phyloP scores from a whole-genome alignment of 2,113 vertebrate species.

The Pseudorasbora parva region DNA sequence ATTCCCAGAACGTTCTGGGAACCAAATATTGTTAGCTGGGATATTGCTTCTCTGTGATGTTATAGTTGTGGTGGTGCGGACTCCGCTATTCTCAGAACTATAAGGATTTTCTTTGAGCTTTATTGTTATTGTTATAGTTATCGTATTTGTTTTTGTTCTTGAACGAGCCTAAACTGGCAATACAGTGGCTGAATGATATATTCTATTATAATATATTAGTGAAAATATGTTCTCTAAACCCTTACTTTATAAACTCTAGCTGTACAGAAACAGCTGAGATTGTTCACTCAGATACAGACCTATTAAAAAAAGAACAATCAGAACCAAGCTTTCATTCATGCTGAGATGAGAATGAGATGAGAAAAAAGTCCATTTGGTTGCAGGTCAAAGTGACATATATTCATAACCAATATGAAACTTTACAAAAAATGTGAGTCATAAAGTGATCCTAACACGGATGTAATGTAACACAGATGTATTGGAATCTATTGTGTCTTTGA shows the following conservation, averaged over 20 bases:
- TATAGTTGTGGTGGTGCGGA: too few relatives aligned
- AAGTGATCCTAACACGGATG: slow-evolving; percentile 1
- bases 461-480: slow-evolving; percentile 33
- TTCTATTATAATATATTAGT: too few relatives aligned
- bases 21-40: too few relatives aligned
- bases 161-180: too few relatives aligned
- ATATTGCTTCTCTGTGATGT: too few relatives aligned
- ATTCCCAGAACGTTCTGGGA: too few relatives aligned
- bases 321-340: not conserved
- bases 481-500: slow-evolving; percentile 20
- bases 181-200: too few relatives aligned
- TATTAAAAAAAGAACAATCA: not conserved
- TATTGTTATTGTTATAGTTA: too few relatives aligned
- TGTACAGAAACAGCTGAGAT: not conserved
- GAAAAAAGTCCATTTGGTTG: not conserved
- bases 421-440: slow-evolving; percentile 16
- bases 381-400: not conserved
- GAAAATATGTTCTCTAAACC: too few relatives aligned
- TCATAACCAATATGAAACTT: not conserved
- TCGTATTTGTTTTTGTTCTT: too few relatives aligned
- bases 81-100: too few relatives aligned
- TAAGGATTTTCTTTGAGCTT: too few relatives aligned
- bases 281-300: not conserved
- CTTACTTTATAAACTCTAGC: not conserved
- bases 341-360: not conserved